Percentiles rank a stretch among this genome's conserved stretches.
Conservation (phyloP, 2,797 vertebrate genomes). For the Oceanodroma leucorhoa region DNA sequence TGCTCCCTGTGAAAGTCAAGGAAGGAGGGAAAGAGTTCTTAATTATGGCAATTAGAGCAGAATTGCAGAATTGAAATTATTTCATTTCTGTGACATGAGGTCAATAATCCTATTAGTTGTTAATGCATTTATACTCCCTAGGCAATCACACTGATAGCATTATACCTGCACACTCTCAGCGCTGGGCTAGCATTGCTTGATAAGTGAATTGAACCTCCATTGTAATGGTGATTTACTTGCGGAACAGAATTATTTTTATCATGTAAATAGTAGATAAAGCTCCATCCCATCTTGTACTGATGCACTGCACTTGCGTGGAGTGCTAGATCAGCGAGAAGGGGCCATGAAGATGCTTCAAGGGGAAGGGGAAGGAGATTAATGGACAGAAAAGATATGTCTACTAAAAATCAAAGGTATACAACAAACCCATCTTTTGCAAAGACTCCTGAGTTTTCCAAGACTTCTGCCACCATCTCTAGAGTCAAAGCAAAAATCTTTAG, state of each 20-base stretch:
- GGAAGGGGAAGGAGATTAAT: background rate
- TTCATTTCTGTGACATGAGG: background rate
- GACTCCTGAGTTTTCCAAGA: background rate
- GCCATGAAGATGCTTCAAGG: background rate
- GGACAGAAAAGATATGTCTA: background rate
- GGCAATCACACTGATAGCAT: background rate
- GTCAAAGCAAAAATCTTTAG: background rate
- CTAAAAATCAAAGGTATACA: background rate
- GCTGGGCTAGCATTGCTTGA: background rate
- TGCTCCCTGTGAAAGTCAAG: background rate
- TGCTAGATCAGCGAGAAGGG: background rate
- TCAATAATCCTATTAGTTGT: constrained; percentile 44
- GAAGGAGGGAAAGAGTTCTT: background rate
- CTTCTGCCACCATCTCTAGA: background rate
- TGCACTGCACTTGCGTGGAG: background rate
- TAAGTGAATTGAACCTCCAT: background rate
- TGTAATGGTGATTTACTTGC: background rate
- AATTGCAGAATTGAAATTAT: constrained; percentile 7
- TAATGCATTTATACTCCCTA: constrained; percentile 17
- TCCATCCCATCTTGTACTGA: background rate
- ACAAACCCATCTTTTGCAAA: background rate
- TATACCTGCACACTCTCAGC: background rate
- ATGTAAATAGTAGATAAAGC: background rate
- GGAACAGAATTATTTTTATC: background rate
- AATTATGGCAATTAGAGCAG: constrained; percentile 9